Evolutionary conservation across 92 coral and sea anemone species (phyloP).

Genomic region (Ricordea florida): DNA sequence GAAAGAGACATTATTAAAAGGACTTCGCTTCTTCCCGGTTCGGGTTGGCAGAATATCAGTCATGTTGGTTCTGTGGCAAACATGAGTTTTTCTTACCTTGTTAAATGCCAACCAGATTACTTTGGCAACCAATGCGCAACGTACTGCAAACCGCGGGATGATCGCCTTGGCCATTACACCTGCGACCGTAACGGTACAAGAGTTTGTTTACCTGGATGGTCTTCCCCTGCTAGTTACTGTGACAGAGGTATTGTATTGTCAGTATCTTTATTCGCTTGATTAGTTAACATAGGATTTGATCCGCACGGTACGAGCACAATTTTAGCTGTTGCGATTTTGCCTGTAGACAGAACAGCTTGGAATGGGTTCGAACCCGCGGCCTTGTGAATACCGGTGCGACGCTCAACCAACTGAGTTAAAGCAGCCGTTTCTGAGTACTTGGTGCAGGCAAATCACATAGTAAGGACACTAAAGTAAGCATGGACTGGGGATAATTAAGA

Average conservation of each 20-base stretch:
- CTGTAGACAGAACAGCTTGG: too few relatives aligned
- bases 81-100: conserved; percentile 74
- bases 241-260: not conserved
- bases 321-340: too few relatives aligned
- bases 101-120: conserved; percentile 68
- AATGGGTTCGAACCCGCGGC: too few relatives aligned
- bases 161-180: conserved; percentile 68
- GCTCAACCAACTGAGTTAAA: too few relatives aligned
- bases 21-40: conserved; percentile 53
- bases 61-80: conserved; percentile 74
- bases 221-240: not conserved
- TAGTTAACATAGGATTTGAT: too few relatives aligned
- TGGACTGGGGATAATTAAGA: too few relatives aligned
- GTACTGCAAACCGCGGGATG: conserved; percentile 79
- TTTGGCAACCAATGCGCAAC: conserved; percentile 68
- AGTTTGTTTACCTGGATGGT: conserved; percentile 92
- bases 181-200: conserved; percentile 69
- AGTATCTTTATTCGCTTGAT: too few relatives aligned
- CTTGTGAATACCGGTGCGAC: too few relatives aligned
- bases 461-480: too few relatives aligned
- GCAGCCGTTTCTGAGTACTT: too few relatives aligned
- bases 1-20: conserved; percentile 26
- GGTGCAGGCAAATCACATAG: too few relatives aligned
- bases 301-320: too few relatives aligned
- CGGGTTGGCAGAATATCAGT: conserved; percentile 71